Percentiles rank a stretch among this genome's conserved stretches.
phyloP scores from a whole-genome alignment of 2,888 invertebrate species.

The Sinotaia quadrata region DNA sequence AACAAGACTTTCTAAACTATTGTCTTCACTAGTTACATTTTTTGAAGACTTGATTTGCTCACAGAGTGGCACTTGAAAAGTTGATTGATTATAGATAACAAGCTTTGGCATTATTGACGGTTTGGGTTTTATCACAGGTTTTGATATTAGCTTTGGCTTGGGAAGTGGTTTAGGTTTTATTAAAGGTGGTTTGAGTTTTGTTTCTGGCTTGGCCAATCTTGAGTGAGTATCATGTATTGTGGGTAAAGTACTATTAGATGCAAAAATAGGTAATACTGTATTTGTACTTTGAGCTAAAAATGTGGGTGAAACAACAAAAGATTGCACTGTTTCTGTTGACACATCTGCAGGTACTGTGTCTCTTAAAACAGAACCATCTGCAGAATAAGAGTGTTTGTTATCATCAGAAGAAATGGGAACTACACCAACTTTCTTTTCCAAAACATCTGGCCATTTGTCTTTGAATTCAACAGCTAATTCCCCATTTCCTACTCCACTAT shows the following conservation, averaged over 20 bases:
- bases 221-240: no score
- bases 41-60: no score
- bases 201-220: not conserved
- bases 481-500: not conserved
- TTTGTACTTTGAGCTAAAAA: not conserved
- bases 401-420: not conserved
- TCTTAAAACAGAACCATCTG: not conserved
- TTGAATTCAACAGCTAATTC: not conserved
- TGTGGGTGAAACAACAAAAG: no score
- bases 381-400: not conserved
- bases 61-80: no score
- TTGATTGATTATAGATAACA: no score
- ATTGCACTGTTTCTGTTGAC: not conserved
- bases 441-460: not conserved
- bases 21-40: no score
- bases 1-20: constrained; percentile 49
- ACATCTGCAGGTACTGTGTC: not conserved
- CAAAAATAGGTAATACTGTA: not conserved
- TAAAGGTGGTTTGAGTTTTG: constrained; percentile 16
- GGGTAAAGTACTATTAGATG: no score
- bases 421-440: not conserved
- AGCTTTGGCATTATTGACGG: constrained; percentile 50
- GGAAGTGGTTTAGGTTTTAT: constrained; percentile 27
- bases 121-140: constrained; percentile 58
- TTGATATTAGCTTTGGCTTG: constrained; percentile 52